These are phyloP conservation scores for Zelleria hepariella DNA, from an alignment of 2,888 invertebrate species.

Conservation along the genomic window DNA sequence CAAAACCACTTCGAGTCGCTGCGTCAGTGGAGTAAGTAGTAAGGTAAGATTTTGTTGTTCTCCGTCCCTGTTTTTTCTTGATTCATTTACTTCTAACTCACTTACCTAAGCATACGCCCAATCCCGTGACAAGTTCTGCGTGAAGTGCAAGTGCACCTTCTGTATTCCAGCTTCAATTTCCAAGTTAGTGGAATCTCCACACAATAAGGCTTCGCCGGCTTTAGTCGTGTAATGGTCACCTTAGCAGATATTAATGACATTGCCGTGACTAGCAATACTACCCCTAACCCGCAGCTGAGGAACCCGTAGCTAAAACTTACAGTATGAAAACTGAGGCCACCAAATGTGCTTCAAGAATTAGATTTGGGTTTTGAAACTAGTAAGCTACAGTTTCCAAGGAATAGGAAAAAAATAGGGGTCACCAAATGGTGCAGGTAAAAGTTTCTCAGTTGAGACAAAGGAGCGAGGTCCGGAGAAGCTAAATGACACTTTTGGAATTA, in stretches of 20 bases:
- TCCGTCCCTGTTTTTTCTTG: too few relatives aligned
- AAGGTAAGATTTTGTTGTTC: too few relatives aligned
- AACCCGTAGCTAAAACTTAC: neutral
- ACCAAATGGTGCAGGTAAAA: neutral
- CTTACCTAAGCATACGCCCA: too few relatives aligned
- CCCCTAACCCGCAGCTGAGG: neutral
- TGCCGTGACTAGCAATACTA: constrained; percentile 7
- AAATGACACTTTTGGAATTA: neutral
- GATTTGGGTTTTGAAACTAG: neutral
- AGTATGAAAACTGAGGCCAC: neutral
- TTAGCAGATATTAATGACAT: constrained; percentile 33
- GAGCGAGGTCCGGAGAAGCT: neutral
- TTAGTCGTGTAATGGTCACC: constrained; percentile 35
- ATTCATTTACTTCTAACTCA: too few relatives aligned
- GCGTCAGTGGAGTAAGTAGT: too few relatives aligned
- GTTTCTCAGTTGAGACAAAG: neutral
- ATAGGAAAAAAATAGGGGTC: neutral
- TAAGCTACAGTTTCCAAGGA: neutral
- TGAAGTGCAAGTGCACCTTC: constrained; percentile 3
- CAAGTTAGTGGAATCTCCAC: constrained; percentile 5
- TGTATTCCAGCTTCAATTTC: neutral
- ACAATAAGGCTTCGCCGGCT: constrained; percentile 30
- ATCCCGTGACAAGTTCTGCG: too few relatives aligned
- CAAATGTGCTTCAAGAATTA: too few relatives aligned
- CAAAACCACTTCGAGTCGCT: too few relatives aligned